phyloP scores from a whole-genome alignment of 2,797 vertebrate genomes.

The Catamblyrhynchus diadema region DNA sequence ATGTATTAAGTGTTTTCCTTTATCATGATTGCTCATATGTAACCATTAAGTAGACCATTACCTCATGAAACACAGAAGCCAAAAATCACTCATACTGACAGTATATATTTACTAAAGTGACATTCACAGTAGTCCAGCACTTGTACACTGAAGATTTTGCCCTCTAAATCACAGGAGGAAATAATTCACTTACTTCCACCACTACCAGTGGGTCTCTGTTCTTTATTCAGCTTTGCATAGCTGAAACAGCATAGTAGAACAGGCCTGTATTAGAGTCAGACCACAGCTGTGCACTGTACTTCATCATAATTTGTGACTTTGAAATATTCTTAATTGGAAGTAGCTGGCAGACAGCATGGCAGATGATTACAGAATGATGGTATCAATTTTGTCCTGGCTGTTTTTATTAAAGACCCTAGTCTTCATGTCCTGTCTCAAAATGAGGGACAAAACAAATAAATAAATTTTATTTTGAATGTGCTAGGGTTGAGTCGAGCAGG shows the following conservation, averaged over 20 bases:
- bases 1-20: background rate
- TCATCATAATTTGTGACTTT: background rate
- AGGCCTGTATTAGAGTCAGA: background rate
- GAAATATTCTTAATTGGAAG: background rate
- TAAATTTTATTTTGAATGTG: background rate
- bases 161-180: background rate
- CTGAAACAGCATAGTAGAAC: background rate
- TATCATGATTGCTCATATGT: background rate
- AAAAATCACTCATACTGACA: conserved; percentile 20
- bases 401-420: background rate
- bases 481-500: background rate
- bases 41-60: background rate
- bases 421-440: background rate
- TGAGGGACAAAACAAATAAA: background rate
- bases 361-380: background rate
- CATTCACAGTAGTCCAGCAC: background rate
- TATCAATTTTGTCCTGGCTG: background rate
- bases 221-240: background rate
- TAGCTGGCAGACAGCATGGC: background rate
- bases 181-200: background rate
- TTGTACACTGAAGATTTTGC: background rate
- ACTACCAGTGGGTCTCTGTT: background rate
- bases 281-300: background rate
- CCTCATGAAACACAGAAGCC: background rate
- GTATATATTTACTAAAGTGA: background rate